Evolutionary conservation across 2,888 invertebrate genomes (phyloP).

Genomic region (Amphiduros pacificus): DNA sequence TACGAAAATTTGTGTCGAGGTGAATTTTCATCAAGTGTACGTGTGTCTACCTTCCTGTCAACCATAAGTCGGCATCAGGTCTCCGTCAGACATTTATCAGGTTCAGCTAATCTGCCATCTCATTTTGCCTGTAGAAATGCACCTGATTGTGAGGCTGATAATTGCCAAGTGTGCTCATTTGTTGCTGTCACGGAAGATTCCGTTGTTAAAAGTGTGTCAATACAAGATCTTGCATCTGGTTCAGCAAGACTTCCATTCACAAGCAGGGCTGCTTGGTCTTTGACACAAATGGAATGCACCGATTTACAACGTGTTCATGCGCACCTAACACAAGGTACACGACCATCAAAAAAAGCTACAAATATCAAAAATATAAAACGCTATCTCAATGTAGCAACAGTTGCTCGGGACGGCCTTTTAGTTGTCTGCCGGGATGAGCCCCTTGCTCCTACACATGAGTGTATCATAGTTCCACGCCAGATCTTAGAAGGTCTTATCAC

Average conservation of each 20-base stretch:
- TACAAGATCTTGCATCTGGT: neutral
- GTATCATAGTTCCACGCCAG: no score
- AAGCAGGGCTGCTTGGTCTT: neutral
- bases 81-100: neutral
- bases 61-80: neutral
- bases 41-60: neutral
- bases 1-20: neutral
- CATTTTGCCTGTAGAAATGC: neutral
- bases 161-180: conserved; percentile 1
- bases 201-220: neutral
- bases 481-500: no score
- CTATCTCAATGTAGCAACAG: no score
- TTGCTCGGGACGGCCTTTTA: no score
- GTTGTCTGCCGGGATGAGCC: no score
- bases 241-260: neutral
- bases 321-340: neutral
- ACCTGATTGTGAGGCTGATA: neutral
- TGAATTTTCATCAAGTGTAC: neutral
- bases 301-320: neutral
- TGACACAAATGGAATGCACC: neutral
- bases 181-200: neutral
- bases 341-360: neutral
- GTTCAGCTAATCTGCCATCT: neutral
- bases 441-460: no score
- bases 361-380: no score